A percentile compares a stretch with the other conserved stretches of the same genome.
These are phyloP conservation scores for Nanorana parkeri DNA, from an alignment of 2,113 vertebrate genomes.

Conservation along the genomic window DNA sequence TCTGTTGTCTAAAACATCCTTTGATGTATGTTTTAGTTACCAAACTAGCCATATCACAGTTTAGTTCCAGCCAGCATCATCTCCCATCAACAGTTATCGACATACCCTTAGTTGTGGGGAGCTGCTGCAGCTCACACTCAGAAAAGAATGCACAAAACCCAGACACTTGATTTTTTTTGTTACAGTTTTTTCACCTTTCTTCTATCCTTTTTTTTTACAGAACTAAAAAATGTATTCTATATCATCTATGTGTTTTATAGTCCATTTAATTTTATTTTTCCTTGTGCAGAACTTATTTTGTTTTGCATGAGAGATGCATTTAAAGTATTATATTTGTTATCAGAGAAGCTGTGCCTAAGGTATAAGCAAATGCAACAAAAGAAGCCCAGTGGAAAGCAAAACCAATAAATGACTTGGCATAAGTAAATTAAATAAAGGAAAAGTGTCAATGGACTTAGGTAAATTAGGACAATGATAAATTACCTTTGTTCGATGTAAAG, in stretches of 20 bases:
- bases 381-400: slow-evolving; percentile 46
- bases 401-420: slow-evolving; percentile 52
- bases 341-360: not conserved
- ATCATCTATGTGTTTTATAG: not conserved
- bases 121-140: too few relatives aligned
- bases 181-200: too few relatives aligned
- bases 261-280: not conserved
- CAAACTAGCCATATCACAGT: too few relatives aligned
- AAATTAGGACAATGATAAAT: slow-evolving; percentile 61
- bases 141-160: too few relatives aligned
- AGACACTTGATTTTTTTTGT: too few relatives aligned
- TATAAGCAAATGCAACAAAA: slow-evolving; percentile 20
- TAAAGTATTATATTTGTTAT: slow-evolving; percentile 4
- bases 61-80: too few relatives aligned
- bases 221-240: not conserved
- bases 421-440: slow-evolving; percentile 62
- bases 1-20: too few relatives aligned
- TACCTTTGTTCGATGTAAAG: slow-evolving; percentile 42
- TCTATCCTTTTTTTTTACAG: not conserved
- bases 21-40: too few relatives aligned
- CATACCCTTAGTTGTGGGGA: too few relatives aligned
- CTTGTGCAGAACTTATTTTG: not conserved
- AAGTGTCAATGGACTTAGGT: slow-evolving; percentile 31
- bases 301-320: not conserved
- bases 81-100: too few relatives aligned